Percentiles rank a stretch among this genome's conserved stretches.
Evolutionary conservation across 2,888 invertebrate species (phyloP).

Genomic region (Hoplodrina ambigua): DNA sequence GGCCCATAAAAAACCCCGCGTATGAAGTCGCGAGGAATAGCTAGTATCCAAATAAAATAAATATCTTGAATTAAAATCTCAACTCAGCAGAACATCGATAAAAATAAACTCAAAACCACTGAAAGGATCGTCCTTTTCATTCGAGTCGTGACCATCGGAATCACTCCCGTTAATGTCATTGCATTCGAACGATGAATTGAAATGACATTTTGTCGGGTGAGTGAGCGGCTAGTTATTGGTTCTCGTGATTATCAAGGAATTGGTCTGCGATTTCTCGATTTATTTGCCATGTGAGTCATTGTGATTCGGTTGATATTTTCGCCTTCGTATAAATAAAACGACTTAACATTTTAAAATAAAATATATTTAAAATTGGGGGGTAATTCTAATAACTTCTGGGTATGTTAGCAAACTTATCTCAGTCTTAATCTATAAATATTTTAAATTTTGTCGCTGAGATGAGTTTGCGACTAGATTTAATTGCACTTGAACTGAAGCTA

Average conservation of each 20-base stretch:
- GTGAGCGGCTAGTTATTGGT: conserved; percentile 65
- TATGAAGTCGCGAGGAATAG: no score
- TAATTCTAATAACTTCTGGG: no score
- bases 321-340: no score
- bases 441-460: no score
- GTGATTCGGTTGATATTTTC: background rate
- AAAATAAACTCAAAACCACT: conserved; percentile 44
- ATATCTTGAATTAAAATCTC: conserved; percentile 1
- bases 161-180: conserved; percentile 66
- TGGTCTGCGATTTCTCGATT: conserved; percentile 24
- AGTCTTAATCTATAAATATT: no score
- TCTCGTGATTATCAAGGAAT: conserved; percentile 53
- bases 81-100: conserved; percentile 28
- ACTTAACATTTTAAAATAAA: no score
- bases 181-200: conserved; percentile 67
- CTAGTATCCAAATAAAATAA: conserved; percentile 8
- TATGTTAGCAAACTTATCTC: no score
- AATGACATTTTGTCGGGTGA: conserved; percentile 70
- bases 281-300: conserved; percentile 21
- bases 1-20: no score
- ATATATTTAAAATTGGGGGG: no score
- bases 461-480: no score
- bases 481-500: no score
- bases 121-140: conserved; percentile 46
- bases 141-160: conserved; percentile 51